phyloP scores from a whole-genome alignment of 2,888 invertebrate species.

The Mallateleia sp. region DNA sequence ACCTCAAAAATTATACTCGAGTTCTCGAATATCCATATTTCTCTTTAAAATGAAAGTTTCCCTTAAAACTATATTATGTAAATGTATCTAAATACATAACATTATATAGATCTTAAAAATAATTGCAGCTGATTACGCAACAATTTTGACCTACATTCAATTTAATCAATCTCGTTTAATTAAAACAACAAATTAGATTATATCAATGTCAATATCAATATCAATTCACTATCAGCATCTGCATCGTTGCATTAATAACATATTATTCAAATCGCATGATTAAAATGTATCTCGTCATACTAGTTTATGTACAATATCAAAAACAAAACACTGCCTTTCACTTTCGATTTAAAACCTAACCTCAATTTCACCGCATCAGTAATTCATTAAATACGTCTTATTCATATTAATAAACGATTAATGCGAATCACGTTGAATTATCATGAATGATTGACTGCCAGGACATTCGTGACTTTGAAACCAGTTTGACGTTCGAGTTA shows the following conservation, averaged over 20 bases:
- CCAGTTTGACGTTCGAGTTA: constrained; percentile 60
- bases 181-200: constrained; percentile 34
- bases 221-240: constrained; percentile 40
- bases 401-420: constrained; percentile 58
- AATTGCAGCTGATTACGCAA: neutral
- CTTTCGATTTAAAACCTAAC: constrained; percentile 49
- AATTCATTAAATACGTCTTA: constrained; percentile 54
- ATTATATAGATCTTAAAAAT: neutral
- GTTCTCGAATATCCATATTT: too few relatives aligned
- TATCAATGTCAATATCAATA: constrained; percentile 57
- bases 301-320: constrained; percentile 30
- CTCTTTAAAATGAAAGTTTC: too few relatives aligned
- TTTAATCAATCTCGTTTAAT: neutral
- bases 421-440: constrained; percentile 63
- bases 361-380: constrained; percentile 36
- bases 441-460: constrained; percentile 56
- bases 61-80: too few relatives aligned
- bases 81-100: too few relatives aligned
- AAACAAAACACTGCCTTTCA: constrained; percentile 54
- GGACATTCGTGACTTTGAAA: constrained; percentile 65
- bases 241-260: constrained; percentile 37
- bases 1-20: too few relatives aligned
- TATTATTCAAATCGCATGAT: constrained; percentile 33
- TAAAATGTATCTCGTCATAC: constrained; percentile 42
- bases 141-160: neutral